phyloP scores from a whole-genome alignment of 2,797 vertebrate genomes.

The Diceros bicornis region DNA sequence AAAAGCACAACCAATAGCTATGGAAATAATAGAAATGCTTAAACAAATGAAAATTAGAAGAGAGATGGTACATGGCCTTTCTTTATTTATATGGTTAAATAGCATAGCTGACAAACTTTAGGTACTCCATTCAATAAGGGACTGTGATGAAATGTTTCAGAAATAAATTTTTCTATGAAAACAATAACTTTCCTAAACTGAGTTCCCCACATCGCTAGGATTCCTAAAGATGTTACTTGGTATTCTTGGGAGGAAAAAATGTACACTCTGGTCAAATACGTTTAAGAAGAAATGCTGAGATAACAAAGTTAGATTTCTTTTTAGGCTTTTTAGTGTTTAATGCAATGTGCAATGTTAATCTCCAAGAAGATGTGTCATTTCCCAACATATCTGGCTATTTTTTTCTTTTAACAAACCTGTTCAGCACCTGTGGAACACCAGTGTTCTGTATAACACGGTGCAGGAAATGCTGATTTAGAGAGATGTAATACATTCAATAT shows the following conservation, averaged over 20 bases:
- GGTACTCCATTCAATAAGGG: neutral
- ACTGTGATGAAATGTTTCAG: slow-evolving; percentile 15
- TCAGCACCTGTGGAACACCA: neutral
- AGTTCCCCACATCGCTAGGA: neutral
- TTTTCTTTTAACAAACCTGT: neutral
- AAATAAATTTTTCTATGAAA: slow-evolving; percentile 4
- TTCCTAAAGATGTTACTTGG: neutral
- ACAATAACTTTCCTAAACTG: neutral
- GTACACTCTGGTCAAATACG: neutral
- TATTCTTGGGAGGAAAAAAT: neutral
- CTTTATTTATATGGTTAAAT: neutral
- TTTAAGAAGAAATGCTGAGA: slow-evolving; percentile 28
- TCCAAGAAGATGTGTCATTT: neutral
- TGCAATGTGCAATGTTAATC: neutral
- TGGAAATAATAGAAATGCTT: slow-evolving; percentile 32
- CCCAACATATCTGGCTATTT: neutral
- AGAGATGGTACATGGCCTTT: neutral
- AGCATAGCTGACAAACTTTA: neutral
- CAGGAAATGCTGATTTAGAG: neutral
- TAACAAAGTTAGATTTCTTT: neutral
- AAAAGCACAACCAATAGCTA: slow-evolving; percentile 46
- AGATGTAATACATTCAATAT: neutral
- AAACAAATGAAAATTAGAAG: slow-evolving; percentile 15
- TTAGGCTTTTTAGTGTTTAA: neutral
- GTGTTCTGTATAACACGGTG: neutral